phyloP scores from a whole-genome alignment of 2,113 vertebrate species.

The Hemibagrus wyckioides region DNA sequence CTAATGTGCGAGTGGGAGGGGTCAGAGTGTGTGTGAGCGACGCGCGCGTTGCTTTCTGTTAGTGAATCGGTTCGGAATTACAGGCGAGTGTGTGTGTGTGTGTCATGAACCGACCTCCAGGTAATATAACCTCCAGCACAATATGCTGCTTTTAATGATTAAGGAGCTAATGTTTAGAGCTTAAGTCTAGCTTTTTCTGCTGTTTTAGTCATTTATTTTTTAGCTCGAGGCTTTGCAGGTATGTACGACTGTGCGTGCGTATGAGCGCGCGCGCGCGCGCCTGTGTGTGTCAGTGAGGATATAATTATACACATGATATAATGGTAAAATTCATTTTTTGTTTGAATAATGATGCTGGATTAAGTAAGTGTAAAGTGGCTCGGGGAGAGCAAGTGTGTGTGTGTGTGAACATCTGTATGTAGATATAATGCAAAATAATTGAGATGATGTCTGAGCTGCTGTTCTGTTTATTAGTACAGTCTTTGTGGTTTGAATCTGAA shows the following conservation, averaged over 20 bases:
- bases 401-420: background rate
- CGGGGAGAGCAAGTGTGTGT: background rate
- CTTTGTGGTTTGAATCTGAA: background rate
- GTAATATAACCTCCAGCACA: conserved; percentile 43
- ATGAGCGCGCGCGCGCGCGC: background rate
- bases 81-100: background rate
- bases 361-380: background rate
- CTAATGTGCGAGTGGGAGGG: background rate
- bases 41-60: background rate
- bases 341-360: background rate
- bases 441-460: background rate
- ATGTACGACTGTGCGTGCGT: background rate
- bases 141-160: background rate
- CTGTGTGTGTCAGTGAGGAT: background rate
- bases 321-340: background rate
- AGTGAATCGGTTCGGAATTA: background rate
- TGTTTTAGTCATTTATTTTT: background rate
- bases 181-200: background rate
- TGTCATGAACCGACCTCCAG: conserved; percentile 61
- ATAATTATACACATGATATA: background rate
- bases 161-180: too few relatives aligned
- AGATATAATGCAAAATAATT: background rate
- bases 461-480: background rate
- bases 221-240: background rate
- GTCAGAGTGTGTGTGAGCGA: background rate